These are phyloP conservation scores for Trichogramma dendrolimi DNA, from an alignment of 2,888 invertebrate genomes.

Conservation along the genomic window DNA sequence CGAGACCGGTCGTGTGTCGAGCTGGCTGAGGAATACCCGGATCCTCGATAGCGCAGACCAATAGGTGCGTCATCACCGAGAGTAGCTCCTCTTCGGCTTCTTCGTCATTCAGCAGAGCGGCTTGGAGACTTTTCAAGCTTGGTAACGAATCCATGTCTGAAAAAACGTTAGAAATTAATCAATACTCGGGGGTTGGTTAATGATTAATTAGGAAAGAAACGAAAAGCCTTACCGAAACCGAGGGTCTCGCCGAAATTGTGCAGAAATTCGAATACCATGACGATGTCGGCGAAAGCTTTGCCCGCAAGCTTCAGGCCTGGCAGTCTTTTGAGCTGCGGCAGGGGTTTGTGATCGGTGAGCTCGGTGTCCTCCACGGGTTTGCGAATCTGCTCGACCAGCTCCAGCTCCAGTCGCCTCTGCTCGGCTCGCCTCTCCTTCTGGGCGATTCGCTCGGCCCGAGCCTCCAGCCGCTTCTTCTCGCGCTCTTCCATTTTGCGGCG, in stretches of 20 bases:
- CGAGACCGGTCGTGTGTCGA: conserved; percentile 81
- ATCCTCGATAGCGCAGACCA: conserved; percentile 90
- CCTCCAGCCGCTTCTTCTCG: conserved; percentile 70
- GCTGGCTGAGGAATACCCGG: conserved; percentile 88
- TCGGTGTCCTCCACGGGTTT: conserved; percentile 91
- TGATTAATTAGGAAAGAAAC: not conserved
- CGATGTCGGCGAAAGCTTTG: conserved; percentile 83
- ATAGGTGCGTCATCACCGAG: conserved; percentile 81
- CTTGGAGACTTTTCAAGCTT: conserved; percentile 79
- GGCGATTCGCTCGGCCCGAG: conserved; percentile 78
- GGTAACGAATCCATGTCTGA: conserved; percentile 83
- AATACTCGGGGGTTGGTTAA: not conserved
- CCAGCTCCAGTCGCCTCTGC: conserved; percentile 64
- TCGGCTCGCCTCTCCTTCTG: conserved; percentile 82
- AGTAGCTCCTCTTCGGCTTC: conserved; percentile 80
- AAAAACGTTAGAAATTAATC: not conserved
- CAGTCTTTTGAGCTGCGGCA: conserved; percentile 73
- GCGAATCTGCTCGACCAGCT: conserved; percentile 67
- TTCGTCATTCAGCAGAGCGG: conserved; percentile 77
- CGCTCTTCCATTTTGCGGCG: conserved; percentile 83
- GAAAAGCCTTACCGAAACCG: conserved; percentile 73
- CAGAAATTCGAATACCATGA: conserved; percentile 95
- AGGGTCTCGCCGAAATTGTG: conserved; percentile 94
- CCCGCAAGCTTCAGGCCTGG: conserved; percentile 77
- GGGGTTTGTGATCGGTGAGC: conserved; percentile 67